Evolutionary conservation across 2,797 vertebrate species (phyloP).

Genomic region (Ficedula albicollis): DNA sequence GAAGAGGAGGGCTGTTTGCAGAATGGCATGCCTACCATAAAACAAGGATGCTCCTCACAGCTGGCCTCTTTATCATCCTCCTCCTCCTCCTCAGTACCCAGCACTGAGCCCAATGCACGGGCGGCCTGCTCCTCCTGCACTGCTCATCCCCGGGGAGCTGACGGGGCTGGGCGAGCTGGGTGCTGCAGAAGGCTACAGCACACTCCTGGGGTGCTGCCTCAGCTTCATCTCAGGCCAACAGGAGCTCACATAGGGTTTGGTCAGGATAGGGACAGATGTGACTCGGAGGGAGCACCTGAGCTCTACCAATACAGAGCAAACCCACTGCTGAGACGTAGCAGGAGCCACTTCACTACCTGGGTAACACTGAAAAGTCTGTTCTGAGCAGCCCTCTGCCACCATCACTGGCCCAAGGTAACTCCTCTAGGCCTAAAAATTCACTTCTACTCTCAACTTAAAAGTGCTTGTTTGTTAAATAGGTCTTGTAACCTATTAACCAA

Average conservation of each 20-base stretch:
- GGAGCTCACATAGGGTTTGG: neutral
- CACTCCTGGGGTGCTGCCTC: fast-evolving
- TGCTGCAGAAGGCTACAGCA: neutral
- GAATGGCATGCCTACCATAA: neutral
- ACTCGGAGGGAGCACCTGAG: neutral
- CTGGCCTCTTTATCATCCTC: neutral
- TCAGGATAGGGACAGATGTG: neutral
- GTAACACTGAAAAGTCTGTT: neutral
- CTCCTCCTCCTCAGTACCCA: neutral
- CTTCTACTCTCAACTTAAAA: neutral
- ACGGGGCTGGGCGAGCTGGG: neutral
- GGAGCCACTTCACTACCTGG: neutral
- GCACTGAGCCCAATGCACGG: fast-evolving
- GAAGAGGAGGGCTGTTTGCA: neutral
- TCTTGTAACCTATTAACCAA: neutral
- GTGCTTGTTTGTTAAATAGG: neutral
- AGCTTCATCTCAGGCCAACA: neutral
- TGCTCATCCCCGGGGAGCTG: fast-evolving
- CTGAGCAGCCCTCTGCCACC: neutral
- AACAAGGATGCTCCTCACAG: neutral
- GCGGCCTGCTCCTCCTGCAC: neutral
- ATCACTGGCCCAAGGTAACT: neutral
- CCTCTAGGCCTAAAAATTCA: neutral
- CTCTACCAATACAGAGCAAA: neutral
- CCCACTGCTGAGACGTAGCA: neutral